These are phyloP conservation scores for Dicrurus megarhynchus DNA, from an alignment of 2,113 vertebrate species.

Conservation along the genomic window DNA sequence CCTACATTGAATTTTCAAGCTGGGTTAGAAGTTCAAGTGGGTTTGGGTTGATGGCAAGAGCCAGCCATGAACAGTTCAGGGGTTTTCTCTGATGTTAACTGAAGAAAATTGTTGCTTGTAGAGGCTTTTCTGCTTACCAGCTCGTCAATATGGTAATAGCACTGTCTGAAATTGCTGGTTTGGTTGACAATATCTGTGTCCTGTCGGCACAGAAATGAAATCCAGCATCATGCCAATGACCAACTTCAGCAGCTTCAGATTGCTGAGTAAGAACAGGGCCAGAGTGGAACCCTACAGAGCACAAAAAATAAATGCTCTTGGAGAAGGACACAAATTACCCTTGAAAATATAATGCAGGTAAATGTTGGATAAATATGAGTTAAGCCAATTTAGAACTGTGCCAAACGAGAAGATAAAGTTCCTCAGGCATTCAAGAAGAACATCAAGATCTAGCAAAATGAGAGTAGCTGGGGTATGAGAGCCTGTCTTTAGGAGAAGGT, in stretches of 20 bases:
- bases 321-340: conserved; percentile 67
- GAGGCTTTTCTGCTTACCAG: conserved; percentile 21
- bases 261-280: conserved; percentile 44
- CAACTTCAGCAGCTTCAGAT: conserved; percentile 33
- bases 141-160: conserved; percentile 30
- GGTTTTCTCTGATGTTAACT: conserved; percentile 12
- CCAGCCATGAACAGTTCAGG: conserved; percentile 3
- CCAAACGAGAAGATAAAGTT: conserved; percentile 74
- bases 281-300: conserved; percentile 60
- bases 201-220: conserved; percentile 35
- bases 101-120: neutral
- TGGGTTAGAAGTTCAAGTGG: conserved; percentile 39
- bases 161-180: conserved; percentile 33
- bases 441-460: conserved; percentile 73
- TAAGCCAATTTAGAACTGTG: conserved; percentile 67
- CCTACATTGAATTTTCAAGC: conserved; percentile 31
- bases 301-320: conserved; percentile 49
- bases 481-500: conserved; percentile 61
- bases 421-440: conserved; percentile 71
- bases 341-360: conserved; percentile 72
- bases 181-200: conserved; percentile 37
- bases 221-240: conserved; percentile 8
- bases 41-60: conserved; percentile 3
- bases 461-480: conserved; percentile 57
- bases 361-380: conserved; percentile 71